Evolutionary conservation across 2,888 invertebrate genomes (phyloP), one percentile per base, ranked within the genome.

Genomic region (Tinea semifulvella): DNA sequence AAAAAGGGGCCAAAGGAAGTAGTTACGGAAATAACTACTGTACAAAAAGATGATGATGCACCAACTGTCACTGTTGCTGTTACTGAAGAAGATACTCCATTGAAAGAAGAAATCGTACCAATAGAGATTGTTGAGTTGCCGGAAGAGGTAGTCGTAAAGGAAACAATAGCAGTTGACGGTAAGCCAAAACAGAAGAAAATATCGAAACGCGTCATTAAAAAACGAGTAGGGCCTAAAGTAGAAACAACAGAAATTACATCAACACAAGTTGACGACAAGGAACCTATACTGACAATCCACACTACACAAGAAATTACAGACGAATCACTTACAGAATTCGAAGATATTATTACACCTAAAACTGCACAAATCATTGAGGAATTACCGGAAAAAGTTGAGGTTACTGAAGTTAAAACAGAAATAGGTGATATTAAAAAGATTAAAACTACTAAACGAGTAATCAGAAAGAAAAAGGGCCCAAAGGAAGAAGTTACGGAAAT

Each of bases 1-100:
- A 40, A 70, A 56, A 54, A 67, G 58, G 53, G 63, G 7, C 36
- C 52, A 1, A 51, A 56, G 14, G 60, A 65, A 44, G 73, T 60
- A 63, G 68, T 66, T 48, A 74, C 57, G 51, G 66, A 64, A 59
- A 74, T 70, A 55, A 69, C 66, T 47, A 64, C 57, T 50, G 55
- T 47, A 58, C 14, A 49, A 58, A 10, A 69, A 65, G 53, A 61
- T 7, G 25, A 27, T 19, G 54, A 53, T 43, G 40, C 28, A 10
- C 44, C 48, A 18, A 27, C 42, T 4, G 53, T 46, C 0, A 49
- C 46, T 0, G 42, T 47, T 1, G 39, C 20, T 1, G 31, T 45
- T 3, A 45, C 44, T 2, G 46, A 48, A 27, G 31, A 35, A 17
- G 8, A 52, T 1, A 22, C 8, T 7, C 11, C 13, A 4, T 8